Base-by-base conservation (phyloP, 2,797 vertebrate species). In the Cryptoprocta ferox region DNA sequence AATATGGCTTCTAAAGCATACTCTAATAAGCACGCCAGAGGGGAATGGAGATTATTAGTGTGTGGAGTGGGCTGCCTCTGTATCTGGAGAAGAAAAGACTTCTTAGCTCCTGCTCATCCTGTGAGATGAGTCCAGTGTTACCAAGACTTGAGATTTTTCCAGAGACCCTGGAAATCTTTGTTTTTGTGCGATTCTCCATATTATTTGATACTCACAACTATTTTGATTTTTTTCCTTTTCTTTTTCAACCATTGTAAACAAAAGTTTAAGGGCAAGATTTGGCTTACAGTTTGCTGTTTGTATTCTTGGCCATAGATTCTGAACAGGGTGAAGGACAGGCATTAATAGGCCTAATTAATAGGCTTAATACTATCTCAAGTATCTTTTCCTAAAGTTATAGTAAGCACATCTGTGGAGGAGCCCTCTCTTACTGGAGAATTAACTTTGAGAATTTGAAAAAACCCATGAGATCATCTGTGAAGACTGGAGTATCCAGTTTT, bases 391-490 rank as follows among this genome's bases (percentile, higher is more conserved):
- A 39, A 13, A 84, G 9, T 90, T 42, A 59, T 0, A 14, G 39
- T 71, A 68, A 70, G 53, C n/a, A 78, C 24, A 21, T 15, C n/a
- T 71, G 28, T 80, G 65, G 21, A 65, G 39, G 66, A 81, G 53
- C 19, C 76, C 32, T 66, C 61, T 89, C 73, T 85, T 81, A n/a
- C 4, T 50, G 13, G 48, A 90, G 35, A 32, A 32, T 95, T 68
- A 91, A 37, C 63, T 71, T 93, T 50, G 56, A 65, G 50, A 80
- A 91, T 91, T 95, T 93, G 78, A 53, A 88, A 88, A 88, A 68
- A 42, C 16, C 71, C 13, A 53, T 26, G 83, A 37, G 65, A 68
- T 86, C 45, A 82, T 14, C 75, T 79, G 0, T 84, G 85, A 93
- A 91, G 76, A 63, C 39, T n/a, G 32, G 15, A 45, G 12, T 63